These are phyloP conservation scores for Leptinotarsa peninsularis DNA, from an alignment of 2,888 invertebrate species.

Conservation along the genomic window DNA sequence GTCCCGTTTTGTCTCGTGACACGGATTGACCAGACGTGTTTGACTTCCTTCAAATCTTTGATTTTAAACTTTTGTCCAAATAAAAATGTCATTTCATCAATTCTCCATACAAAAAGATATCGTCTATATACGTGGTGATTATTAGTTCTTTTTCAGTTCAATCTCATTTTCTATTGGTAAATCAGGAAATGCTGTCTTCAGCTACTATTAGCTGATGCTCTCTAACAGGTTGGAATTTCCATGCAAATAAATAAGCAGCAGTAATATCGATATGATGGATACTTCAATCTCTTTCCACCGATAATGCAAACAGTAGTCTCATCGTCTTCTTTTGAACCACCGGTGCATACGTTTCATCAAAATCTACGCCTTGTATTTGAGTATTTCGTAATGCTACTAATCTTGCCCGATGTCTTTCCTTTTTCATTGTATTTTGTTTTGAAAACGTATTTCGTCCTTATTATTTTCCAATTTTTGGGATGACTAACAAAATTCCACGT, in stretches of 20 bases:
- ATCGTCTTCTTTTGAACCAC: not conserved
- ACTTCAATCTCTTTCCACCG: not conserved
- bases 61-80: not conserved
- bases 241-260: conserved; percentile 18
- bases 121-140: not conserved
- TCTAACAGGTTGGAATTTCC: not conserved
- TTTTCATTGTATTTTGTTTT: no score
- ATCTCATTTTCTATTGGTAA: not conserved
- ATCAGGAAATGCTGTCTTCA: conserved; percentile 11
- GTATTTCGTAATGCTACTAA: no score
- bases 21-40: not conserved
- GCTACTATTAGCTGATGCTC: not conserved
- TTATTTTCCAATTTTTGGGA: no score
- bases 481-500: not conserved
- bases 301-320: not conserved
- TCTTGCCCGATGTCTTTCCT: no score
- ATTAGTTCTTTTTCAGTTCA: conserved; percentile 13
- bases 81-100: not conserved
- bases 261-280: conserved; percentile 5
- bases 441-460: no score
- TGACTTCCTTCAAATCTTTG: not conserved
- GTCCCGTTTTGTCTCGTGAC: not conserved
- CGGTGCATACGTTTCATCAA: not conserved
- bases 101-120: conserved; percentile 3
- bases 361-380: not conserved